Evolutionary conservation across 2,113 vertebrate species (phyloP).

Genomic region (Echinops telfairi): DNA sequence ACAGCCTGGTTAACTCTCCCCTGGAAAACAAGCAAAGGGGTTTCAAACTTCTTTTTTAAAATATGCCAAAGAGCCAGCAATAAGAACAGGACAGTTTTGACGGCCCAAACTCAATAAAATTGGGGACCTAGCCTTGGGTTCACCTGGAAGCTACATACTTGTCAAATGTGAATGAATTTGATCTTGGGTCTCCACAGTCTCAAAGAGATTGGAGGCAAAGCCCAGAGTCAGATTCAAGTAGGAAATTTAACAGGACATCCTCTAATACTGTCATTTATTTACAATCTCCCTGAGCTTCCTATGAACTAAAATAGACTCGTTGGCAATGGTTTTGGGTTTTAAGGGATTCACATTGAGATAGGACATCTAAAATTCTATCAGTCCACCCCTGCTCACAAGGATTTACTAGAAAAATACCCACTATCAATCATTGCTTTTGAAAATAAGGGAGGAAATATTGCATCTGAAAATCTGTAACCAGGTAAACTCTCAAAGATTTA

Average conservation of each 20-base stretch:
- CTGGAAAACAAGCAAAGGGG: neutral
- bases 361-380: neutral
- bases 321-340: too few species aligned
- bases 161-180: neutral
- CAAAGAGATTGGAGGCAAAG: neutral
- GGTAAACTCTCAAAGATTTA: neutral
- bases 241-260: neutral
- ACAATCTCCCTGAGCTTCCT: neutral
- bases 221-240: neutral
- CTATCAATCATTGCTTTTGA: neutral
- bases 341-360: neutral
- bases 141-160: neutral
- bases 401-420: neutral
- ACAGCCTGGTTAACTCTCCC: neutral
- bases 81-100: constrained; percentile 29
- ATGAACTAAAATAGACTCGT: too few species aligned
- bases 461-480: neutral
- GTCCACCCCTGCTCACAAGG: neutral
- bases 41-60: neutral
- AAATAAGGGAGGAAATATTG: neutral
- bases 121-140: neutral
- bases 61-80: neutral
- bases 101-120: constrained; percentile 7
- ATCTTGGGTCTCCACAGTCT: neutral
- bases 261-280: neutral